Evolutionary conservation across 2,888 invertebrate species (phyloP), one percentile per base, ranked within the genome.

Genomic region (Melanostoma mellinum): DNA sequence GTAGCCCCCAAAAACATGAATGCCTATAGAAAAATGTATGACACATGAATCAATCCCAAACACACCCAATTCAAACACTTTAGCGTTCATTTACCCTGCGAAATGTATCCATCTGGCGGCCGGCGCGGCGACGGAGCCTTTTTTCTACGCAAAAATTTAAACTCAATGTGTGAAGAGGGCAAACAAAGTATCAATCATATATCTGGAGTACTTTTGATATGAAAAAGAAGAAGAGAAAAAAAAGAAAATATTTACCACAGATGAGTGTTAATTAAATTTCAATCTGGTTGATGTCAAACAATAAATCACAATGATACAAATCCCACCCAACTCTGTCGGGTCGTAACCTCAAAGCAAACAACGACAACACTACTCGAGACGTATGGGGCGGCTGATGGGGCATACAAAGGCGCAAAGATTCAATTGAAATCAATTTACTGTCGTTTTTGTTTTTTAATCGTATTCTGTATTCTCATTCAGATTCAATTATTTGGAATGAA

Each of bases 401-500:
- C 20, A 20, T 1, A 38, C 20, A 52, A 52, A 36, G 10, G 20
- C 20, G 36, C 58, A 67, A 65, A 56, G 56, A 67, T 36, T 75
- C 75, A 75, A 76, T 76, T 76, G 75, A 60, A 68, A 61, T 76
- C 53, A 76, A 76, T 76, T 76, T 60, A 56, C 50, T 65, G 10
- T 32, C 75, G 20, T 20, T 20, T 20, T 20, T 20, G 20, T 68
- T 40, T 68, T 40, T 53, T 68, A 68, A 76, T 76, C 20, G 20
- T 20, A 20, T 20, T 20, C 20, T 76, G 75, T 55, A 68, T 46
- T 35, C 58, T 53, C 68, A 76, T 61, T 61, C 53, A 30, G 68
- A 53, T 53, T 69, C 60, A 68, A 76, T 76, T 76, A 76, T 60
- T 68, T 53, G 52, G 6, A 68, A 68, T 68, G 60, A 32, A 42